Conservation (phyloP, 1,140 invertebrate genomes). For the Aphelenchoides fujianensis region DNA sequence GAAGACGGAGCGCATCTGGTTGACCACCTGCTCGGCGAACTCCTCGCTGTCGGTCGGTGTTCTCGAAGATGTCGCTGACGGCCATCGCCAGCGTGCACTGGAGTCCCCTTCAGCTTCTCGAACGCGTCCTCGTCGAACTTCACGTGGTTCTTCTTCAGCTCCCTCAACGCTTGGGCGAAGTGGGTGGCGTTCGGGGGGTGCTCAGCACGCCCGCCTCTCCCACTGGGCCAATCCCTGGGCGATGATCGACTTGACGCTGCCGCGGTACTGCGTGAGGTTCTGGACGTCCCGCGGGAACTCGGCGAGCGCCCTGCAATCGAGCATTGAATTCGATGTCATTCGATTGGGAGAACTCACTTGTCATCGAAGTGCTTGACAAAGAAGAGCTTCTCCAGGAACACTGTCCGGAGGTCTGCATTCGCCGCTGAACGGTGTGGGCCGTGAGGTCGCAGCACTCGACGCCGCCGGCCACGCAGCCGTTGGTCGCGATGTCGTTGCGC, state of each 20-base stretch:
- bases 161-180: conserved; percentile 44
- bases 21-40: conserved; percentile 43
- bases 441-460: conserved; percentile 85
- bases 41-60: conserved; percentile 34
- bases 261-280: conserved; percentile 42
- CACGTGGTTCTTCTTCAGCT: conserved; percentile 24
- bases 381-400: conserved; percentile 77
- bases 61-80: conserved; percentile 40
- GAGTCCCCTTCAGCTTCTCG: conserved; percentile 39
- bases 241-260: conserved; percentile 32
- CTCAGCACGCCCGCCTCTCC: conserved; percentile 42
- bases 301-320: conserved; percentile 49
- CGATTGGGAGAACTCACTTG: too few species aligned
- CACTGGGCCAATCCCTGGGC: conserved; percentile 46
- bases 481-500: conserved; percentile 74
- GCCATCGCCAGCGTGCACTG: conserved; percentile 35
- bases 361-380: conserved; percentile 61
- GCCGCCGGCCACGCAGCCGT: conserved; percentile 77
- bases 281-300: conserved; percentile 47
- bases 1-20: conserved; percentile 43
- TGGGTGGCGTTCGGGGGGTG: conserved; percentile 47
- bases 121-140: conserved; percentile 33
- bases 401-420: conserved; percentile 76
- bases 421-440: conserved; percentile 79
- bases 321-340: background rate